Conservation (phyloP, 2,888 invertebrate genomes). For the Lingula anatina region DNA sequence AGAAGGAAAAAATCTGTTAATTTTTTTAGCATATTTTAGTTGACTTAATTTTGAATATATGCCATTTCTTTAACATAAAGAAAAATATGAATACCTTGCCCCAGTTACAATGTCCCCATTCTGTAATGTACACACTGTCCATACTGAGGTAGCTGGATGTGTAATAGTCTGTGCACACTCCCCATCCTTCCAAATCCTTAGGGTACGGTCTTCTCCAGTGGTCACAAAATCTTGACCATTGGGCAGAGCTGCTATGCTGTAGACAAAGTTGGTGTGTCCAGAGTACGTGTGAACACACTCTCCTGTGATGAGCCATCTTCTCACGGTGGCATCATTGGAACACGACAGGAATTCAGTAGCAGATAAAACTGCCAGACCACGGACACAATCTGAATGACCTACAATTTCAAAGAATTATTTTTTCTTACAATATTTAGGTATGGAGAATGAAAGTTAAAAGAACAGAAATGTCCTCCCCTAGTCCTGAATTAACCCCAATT, state of each 20-base stretch:
- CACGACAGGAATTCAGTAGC: constrained; percentile 72
- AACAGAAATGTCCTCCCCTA: too few species aligned
- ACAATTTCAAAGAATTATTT: constrained; percentile 21
- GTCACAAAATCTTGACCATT: constrained; percentile 67
- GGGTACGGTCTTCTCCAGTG: constrained; percentile 81
- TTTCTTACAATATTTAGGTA: too few species aligned
- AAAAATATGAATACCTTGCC: constrained; percentile 54
- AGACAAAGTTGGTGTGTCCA: constrained; percentile 86
- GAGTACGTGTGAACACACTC: constrained; percentile 62
- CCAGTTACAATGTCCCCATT: constrained; percentile 91
- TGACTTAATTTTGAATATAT: too few species aligned
- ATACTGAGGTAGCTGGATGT: constrained; percentile 82
- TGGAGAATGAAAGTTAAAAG: too few species aligned
- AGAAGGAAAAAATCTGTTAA: too few species aligned
- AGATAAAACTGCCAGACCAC: constrained; percentile 69
- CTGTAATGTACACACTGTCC: constrained; percentile 73
- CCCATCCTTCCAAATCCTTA: constrained; percentile 70
- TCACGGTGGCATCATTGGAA: constrained; percentile 85
- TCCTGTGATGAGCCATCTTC: constrained; percentile 75
- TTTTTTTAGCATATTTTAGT: too few species aligned
- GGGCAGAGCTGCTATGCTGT: constrained; percentile 56
- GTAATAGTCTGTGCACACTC: constrained; percentile 60
- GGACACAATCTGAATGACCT: constrained; percentile 90
- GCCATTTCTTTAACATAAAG: too few species aligned
- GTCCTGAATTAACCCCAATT: too few species aligned